Base-by-base conservation (phyloP, 30 jellyfish, hydroid and myxozoan genomes). In the Chrysaora quinquecirrha region DNA sequence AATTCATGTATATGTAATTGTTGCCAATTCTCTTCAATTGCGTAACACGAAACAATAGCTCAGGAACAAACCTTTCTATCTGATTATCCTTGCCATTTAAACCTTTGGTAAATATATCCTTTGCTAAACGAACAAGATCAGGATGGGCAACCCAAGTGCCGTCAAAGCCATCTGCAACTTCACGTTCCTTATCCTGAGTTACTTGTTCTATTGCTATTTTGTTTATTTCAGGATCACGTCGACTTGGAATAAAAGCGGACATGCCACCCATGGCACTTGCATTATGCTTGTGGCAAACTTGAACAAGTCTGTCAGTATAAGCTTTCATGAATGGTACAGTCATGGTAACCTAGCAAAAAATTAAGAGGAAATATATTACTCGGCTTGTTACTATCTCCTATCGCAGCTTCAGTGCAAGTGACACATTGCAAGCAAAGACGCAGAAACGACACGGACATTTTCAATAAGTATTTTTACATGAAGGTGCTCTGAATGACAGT, bases 111-210 rank as follows among this genome's bases (percentile, higher is more conserved):
- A 90, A 85, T 16, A 90, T 83, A 20, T 90, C 98, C 62, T 85
- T 84, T 2, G 98, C 98, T 29, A 90, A 49, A 43, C 77, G 76
- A 34, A 84, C 96, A 9, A 90, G 83, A 52, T 90, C 98, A 3
- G 98, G 98, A 58, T 90, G 98, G 2, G 98, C 98, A 24, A 90
- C 98, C 98, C 98, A 90, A 9, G 98, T 90, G 18, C 98, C 98
- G 54, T 90, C 98, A 52, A 83, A 90, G 1, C 98, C 98, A 62
- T 84, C 98, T 10, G 35, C 86, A 29, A 82, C 97, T 77, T 90
- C 98, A 16, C 96, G 74, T 52, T 84, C 98, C 72, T 90, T 90
- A 78, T 90, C 98, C 27, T 20, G 64, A 21, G 89, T 52, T 16
- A 90, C 98, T 85, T 90, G 95, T 46, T 85, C 96, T 68, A 84